Conservation (phyloP, 2,113 vertebrate species). For the Sorex fumeus region DNA sequence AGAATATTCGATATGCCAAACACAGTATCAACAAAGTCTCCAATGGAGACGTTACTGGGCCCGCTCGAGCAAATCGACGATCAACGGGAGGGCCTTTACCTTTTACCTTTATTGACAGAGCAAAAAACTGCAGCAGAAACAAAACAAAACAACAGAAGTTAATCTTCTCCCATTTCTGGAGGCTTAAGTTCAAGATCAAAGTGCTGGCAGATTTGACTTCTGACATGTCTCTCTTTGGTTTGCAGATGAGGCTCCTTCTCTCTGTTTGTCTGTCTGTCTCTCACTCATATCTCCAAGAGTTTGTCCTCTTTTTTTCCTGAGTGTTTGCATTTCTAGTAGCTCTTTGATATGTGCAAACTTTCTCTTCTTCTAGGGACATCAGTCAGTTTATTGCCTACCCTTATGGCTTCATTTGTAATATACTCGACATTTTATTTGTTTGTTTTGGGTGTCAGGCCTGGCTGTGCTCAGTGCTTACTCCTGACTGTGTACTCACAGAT, state of each 20-base stretch:
- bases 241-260: background rate
- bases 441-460: too few species aligned
- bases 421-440: too few species aligned
- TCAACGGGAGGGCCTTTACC: too few species aligned
- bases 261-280: background rate
- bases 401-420: background rate
- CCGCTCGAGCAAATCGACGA: too few species aligned
- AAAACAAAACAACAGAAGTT: background rate
- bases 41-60: too few species aligned
- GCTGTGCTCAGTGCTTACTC: too few species aligned
- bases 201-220: background rate
- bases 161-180: slow-evolving; percentile 30
- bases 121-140: background rate
- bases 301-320: background rate
- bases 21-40: too few species aligned
- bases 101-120: too few species aligned
- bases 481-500: too few species aligned
- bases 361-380: background rate
- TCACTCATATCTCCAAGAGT: background rate
- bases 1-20: too few species aligned
- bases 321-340: too few species aligned
- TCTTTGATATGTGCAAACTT: background rate
- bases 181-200: background rate
- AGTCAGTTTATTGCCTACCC: background rate
- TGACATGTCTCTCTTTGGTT: background rate